Base-by-base conservation (phyloP, 2,113 vertebrate genomes). In the Rhynchopsitta pachyrhyncha region DNA sequence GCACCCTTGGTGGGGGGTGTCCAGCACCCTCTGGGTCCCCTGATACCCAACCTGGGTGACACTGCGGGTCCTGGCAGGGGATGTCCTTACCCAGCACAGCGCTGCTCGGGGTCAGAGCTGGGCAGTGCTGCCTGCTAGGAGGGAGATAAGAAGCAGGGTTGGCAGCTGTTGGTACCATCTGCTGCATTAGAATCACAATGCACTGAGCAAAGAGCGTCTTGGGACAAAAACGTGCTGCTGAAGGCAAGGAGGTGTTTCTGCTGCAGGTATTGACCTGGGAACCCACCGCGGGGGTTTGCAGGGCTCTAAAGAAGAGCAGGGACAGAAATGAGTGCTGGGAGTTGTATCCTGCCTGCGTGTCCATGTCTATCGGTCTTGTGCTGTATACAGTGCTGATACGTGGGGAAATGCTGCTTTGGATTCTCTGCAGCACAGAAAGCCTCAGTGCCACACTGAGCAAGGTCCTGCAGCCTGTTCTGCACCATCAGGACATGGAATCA, bases 121-220 rank as follows among this genome's bases (percentile, higher is more conserved):
- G 91, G 78, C 94, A 75, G 11, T 3, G 33, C 86, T 0, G 82
- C 82, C 92, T 90, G 91, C 91, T 17, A 68, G 44, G 84, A 75
- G 78, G 81, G 60, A 94, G 96, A 94, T 93, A 94, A 96, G 90
- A 74, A 41, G 13, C 17, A 13, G 92, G 16, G 76, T n/a, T 95
- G 90, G 92, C 94, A 92, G 95, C 92, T 96, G 90, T 76, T 81
- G 82, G 90, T 60, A 80, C 90, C 90, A 93, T 95, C 87, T 96
- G 95, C 93, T 62, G 88, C 93, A 77, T 63, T 83, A 84, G 33
- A 86, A 93, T 83, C 88, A 59, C 93, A 85, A 88, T 42, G 79
- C 79, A 31, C 79, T 77, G 44, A 88, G 82, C 71, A 88, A 95
- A 93, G 22, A 89, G 79, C 1, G 17, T 77, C 68, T 78, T 59